Evolutionary conservation across 2,113 vertebrate genomes (phyloP), one percentile per base, ranked within the genome.

Genomic region (Mugil cephalus): DNA sequence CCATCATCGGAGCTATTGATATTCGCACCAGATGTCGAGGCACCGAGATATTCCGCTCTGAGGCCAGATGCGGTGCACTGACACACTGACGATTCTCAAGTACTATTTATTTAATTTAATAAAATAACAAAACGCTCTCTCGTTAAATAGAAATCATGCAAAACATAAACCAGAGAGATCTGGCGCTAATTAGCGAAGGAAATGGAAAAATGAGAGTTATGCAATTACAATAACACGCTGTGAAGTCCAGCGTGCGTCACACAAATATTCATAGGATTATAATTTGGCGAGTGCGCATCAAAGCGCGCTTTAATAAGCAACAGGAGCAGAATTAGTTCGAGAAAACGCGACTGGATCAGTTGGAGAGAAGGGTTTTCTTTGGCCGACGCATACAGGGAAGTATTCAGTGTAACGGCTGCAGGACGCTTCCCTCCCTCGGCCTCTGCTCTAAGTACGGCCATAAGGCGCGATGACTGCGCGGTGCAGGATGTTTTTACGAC

Each of bases 131-230:
- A 21, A 61, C 21, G 39, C 34, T 53, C 61, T 79, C 42, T 35
- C n/a, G 42, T 67, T 67, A 48, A 19, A 48, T 2, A 30, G 12
- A 43, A 71, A 71, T 52, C 52, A 61, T 13, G 9, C 3, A 17
- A 39, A 47, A 19, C 19, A 17, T 14, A 59, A 52, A n/a, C 53
- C 24, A 62, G 70, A 62, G 58, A 63, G 55, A 77, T 24, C 64
- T 42, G 18, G 35, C 30, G 4, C 19, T 65, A 48, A 73, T 76
- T 67, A 64, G 8, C 42, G 24, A 50, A 48, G 68, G 52, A 59
- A 61, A 75, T 40, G 30, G 66, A 63, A 45, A 34, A 47, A 58
- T 38, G 9, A 12, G 10, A 65, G 19, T 60, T 40, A 18, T 19
- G 11, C 42, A 67, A 14, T 18, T 18, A 14, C 60, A 62, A 11